These are phyloP conservation scores for Phengaris arion DNA, from an alignment of 2,888 invertebrate species.

Conservation along the genomic window DNA sequence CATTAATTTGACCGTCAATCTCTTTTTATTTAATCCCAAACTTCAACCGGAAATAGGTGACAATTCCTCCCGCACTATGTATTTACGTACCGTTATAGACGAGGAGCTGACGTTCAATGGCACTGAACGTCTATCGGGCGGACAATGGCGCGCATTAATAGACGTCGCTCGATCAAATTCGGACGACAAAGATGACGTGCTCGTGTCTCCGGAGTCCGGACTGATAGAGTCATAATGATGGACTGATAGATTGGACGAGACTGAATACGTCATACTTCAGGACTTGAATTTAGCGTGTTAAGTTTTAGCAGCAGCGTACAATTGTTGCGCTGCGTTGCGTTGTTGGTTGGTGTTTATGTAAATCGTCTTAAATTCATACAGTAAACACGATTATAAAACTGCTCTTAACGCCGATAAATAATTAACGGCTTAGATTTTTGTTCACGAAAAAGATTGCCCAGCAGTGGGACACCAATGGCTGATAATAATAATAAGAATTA, in stretches of 20 bases:
- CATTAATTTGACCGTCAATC: background rate
- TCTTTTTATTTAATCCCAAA: background rate
- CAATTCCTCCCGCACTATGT: background rate
- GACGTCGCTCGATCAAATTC: slow-evolving; percentile 18
- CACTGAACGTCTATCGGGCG: background rate
- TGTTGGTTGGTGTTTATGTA: too few relatives aligned
- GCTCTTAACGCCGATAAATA: too few relatives aligned
- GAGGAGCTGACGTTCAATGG: slow-evolving; percentile 12
- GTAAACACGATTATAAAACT: too few relatives aligned
- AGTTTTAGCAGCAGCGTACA: too few relatives aligned
- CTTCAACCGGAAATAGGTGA: background rate
- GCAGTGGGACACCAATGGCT: too few relatives aligned
- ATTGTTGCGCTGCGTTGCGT: too few relatives aligned
- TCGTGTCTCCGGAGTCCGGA: slow-evolving; percentile 10
- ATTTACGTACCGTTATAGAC: slow-evolving; percentile 6
- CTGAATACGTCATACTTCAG: background rate
- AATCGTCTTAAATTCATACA: too few relatives aligned
- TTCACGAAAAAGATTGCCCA: too few relatives aligned
- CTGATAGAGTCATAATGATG: too few relatives aligned
- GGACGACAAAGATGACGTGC: slow-evolving; percentile 15
- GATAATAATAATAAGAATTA: too few relatives aligned
- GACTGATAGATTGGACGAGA: background rate
- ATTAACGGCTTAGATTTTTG: too few relatives aligned
- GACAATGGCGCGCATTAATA: slow-evolving; percentile 20
- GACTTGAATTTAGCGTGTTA: background rate